Conservation (phyloP, 1,140 invertebrate species). For the Coenobita brevimanus region DNA sequence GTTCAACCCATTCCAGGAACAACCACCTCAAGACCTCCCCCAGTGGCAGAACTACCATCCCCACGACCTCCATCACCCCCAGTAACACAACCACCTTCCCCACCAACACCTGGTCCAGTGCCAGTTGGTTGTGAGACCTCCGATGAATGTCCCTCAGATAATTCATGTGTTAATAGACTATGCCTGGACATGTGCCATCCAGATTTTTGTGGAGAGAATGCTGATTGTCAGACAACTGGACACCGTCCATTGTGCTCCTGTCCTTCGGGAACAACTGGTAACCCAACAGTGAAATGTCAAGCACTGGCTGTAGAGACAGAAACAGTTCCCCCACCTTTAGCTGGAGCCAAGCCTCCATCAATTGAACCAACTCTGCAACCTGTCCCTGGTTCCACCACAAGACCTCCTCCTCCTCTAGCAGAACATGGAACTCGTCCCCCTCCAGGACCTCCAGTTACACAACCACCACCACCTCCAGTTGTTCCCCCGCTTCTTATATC, state of each 20-base stretch:
- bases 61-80: background rate
- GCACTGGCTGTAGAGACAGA: background rate
- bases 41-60: background rate
- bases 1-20: slow-evolving; percentile 73
- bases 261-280: slow-evolving; percentile 79
- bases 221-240: slow-evolving; percentile 86
- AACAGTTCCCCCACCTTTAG: background rate
- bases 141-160: slow-evolving; percentile 83
- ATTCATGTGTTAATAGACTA: slow-evolving; percentile 87
- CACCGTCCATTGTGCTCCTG: slow-evolving; percentile 89
- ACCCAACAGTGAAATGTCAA: background rate
- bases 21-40: slow-evolving; percentile 1
- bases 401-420: background rate
- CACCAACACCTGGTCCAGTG: slow-evolving; percentile 80
- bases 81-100: slow-evolving; percentile 39
- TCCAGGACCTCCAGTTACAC: too few relatives aligned
- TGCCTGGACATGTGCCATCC: slow-evolving; percentile 85
- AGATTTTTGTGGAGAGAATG: slow-evolving; percentile 81
- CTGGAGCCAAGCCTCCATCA: background rate
- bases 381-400: background rate
- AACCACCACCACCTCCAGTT: slow-evolving; percentile 66
- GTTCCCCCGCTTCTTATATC: slow-evolving; percentile 41
- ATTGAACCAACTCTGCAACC: background rate
- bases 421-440: slow-evolving; percentile 4
- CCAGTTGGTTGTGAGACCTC: slow-evolving; percentile 84